phyloP scores from a whole-genome alignment of 2,797 vertebrate species.

The Microctenopoma stevenorrisi region DNA sequence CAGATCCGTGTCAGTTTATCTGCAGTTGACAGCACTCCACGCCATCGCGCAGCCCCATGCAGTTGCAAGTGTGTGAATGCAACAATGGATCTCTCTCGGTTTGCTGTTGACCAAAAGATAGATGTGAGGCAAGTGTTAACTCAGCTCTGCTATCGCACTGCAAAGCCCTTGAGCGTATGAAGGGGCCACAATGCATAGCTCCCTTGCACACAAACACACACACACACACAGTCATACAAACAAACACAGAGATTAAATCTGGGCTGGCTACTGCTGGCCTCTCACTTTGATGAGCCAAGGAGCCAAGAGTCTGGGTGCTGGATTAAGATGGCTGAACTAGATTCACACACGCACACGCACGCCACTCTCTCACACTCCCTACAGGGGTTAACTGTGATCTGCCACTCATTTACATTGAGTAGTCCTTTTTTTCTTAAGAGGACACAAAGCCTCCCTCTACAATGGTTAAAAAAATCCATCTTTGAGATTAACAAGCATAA shows the following conservation, averaged over 20 bases:
- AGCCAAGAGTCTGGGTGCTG: constrained; percentile 82
- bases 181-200: constrained; percentile 59
- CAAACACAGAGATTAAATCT: constrained; percentile 80
- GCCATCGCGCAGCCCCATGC: constrained; percentile 17
- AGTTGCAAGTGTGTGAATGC: constrained; percentile 25
- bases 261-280: constrained; percentile 71
- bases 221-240: constrained; percentile 43
- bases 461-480: constrained; percentile 69
- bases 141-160: constrained; percentile 51
- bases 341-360: constrained; percentile 55
- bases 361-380: constrained; percentile 41
- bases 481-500: constrained; percentile 70
- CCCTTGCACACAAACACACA: constrained; percentile 29
- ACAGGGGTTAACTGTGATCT: constrained; percentile 64
- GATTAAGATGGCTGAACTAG: constrained; percentile 82
- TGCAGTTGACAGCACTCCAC: constrained; percentile 42
- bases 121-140: constrained; percentile 70
- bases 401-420: constrained; percentile 81
- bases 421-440: constrained; percentile 38
- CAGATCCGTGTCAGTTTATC: constrained; percentile 57
- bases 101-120: constrained; percentile 58
- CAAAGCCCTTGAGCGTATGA: constrained; percentile 62
- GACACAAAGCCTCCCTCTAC: constrained; percentile 68
- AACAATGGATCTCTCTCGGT: constrained; percentile 40
- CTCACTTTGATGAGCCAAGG: constrained; percentile 82